phyloP scores from a whole-genome alignment of 2,113 vertebrate species.

The Pyrgilauda ruficollis region DNA sequence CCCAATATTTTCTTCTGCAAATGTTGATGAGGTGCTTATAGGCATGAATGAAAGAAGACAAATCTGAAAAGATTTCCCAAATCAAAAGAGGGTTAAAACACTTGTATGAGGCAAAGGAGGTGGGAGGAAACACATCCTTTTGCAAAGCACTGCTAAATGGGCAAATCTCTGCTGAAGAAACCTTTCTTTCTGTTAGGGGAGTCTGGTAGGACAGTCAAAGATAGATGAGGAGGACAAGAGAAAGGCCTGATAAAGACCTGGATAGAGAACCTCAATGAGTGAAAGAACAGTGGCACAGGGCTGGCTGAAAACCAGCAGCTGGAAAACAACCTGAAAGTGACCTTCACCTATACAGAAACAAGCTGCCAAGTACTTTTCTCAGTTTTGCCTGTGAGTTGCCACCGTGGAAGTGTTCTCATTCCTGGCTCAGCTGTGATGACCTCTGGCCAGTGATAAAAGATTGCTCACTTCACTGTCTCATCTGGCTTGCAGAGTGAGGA shows the following conservation, averaged over 20 bases:
- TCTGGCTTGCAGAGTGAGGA: background rate
- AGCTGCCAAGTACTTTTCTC: background rate
- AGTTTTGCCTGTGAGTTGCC: background rate
- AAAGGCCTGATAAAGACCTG: background rate
- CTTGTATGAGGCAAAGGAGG: background rate
- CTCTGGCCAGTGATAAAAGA: background rate
- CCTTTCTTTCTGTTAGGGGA: background rate
- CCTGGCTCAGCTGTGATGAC: background rate
- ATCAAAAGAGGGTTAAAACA: background rate
- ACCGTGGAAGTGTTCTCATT: background rate
- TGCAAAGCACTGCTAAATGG: background rate
- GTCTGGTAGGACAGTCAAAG: background rate
- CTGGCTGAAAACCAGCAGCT: background rate
- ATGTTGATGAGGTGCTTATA: background rate
- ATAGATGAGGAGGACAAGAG: background rate
- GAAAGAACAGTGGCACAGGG: background rate
- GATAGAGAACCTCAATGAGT: background rate
- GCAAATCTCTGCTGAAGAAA: background rate
- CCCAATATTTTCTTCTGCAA: background rate
- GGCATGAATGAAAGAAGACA: background rate
- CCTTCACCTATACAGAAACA: background rate
- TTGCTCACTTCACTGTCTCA: background rate
- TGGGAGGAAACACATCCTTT: background rate
- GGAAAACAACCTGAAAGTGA: background rate
- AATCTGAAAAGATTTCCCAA: background rate